Conservation (phyloP, 1,140 invertebrate genomes). For the Procambarus clarkii region DNA sequence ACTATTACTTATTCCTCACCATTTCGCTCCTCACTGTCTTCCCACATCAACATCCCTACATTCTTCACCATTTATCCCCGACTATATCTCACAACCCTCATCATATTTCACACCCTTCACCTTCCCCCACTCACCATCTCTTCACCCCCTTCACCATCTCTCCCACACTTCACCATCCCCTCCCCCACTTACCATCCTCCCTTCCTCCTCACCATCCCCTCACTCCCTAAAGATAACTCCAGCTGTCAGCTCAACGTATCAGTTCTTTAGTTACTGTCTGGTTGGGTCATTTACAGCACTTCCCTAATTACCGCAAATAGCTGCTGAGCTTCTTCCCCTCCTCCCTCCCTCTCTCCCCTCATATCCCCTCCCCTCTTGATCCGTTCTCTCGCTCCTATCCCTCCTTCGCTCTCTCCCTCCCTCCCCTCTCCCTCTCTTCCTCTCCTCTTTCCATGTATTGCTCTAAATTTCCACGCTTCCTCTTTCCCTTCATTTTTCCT, state of each 20-base stretch:
- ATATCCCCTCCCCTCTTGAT: not conserved
- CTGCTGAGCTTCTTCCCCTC: not conserved
- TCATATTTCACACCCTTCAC: not conserved
- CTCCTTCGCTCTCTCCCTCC: not conserved
- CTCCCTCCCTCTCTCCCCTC: not conserved
- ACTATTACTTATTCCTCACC: too few relatives aligned
- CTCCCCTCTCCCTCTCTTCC: not conserved
- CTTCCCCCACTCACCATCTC: not conserved
- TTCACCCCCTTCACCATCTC: not conserved
- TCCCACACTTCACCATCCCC: not conserved
- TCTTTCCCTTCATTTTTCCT: not conserved
- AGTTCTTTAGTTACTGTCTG: not conserved
- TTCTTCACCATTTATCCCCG: too few relatives aligned
- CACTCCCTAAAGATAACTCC: not conserved
- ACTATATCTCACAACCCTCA: not conserved
- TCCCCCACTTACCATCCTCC: not conserved
- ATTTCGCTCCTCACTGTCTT: too few relatives aligned
- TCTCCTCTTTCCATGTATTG: not conserved
- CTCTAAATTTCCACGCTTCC: not conserved
- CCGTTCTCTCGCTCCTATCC: not conserved
- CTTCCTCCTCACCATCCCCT: not conserved
- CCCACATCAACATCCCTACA: too few relatives aligned
- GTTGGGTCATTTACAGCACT: not conserved
- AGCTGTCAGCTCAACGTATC: not conserved
- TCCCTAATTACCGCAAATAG: not conserved